Percentiles rank a stretch among this genome's conserved stretches.
Conservation (phyloP, 2,113 vertebrate genomes). For the Pterocles burchelli region DNA sequence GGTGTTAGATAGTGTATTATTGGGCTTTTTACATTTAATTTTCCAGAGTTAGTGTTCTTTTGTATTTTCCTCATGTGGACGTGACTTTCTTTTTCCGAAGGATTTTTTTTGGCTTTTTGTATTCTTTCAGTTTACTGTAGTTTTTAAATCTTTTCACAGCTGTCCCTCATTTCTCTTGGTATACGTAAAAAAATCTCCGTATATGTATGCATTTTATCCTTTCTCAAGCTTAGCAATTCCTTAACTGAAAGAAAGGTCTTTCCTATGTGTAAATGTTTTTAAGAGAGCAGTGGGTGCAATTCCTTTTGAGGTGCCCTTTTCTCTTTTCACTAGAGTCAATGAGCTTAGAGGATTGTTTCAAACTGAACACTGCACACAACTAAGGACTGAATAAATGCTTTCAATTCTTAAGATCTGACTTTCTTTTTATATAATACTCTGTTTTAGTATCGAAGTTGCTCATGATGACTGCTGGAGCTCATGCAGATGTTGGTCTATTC, state of each 20-base stretch:
- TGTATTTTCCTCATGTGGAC: not conserved
- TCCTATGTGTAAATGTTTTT: not conserved
- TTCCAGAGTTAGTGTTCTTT: not conserved
- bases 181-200: not conserved
- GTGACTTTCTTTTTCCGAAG: not conserved
- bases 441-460: not conserved
- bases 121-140: not conserved
- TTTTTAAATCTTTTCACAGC: not conserved
- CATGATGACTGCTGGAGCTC: not conserved
- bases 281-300: not conserved
- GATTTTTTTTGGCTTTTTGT: not conserved
- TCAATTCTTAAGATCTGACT: not conserved
- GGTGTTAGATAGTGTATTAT: not conserved
- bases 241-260: not conserved
- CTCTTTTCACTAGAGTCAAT: not conserved
- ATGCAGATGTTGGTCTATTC: not conserved
- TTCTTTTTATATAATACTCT: not conserved
- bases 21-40: not conserved
- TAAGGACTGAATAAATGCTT: not conserved
- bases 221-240: not conserved
- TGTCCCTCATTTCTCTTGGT: not conserved
- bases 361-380: not conserved
- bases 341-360: not conserved
- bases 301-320: not conserved
- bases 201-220: not conserved